Conservation (phyloP, 2,888 invertebrate genomes). For the Terebella lapidaria region DNA sequence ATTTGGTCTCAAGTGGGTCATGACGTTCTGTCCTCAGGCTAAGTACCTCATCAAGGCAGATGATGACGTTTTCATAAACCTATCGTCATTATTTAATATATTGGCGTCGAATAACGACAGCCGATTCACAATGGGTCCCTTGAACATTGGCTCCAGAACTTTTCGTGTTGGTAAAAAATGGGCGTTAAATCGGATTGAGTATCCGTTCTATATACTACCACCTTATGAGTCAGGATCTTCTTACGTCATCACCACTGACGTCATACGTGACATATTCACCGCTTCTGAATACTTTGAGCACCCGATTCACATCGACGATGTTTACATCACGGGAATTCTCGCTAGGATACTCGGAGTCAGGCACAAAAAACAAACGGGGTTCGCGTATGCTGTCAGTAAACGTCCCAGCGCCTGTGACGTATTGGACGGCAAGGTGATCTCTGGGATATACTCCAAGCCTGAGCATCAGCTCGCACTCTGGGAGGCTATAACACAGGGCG, state of each 20-base stretch:
- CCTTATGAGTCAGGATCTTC: conserved; percentile 25
- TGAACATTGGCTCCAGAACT: conserved; percentile 16
- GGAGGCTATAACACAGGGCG: no score
- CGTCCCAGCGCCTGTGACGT: conserved; percentile 19
- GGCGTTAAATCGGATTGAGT: conserved; percentile 15
- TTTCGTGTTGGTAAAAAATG: conserved; percentile 20
- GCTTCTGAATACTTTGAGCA: conserved; percentile 21
- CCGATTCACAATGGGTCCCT: conserved; percentile 23
- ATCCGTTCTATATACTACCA: conserved; percentile 21
- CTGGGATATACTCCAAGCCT: no score
- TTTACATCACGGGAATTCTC: conserved; percentile 28
- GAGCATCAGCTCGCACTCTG: no score
- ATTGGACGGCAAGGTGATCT: conserved; percentile 11
- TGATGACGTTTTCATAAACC: conserved; percentile 27
- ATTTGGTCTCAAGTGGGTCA: conserved; percentile 23
- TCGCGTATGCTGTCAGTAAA: conserved; percentile 22
- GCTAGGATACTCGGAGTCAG: conserved; percentile 21
- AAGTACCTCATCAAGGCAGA: conserved; percentile 26
- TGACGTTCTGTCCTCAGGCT: conserved; percentile 15
- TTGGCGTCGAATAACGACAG: conserved; percentile 8
- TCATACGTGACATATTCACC: conserved; percentile 15
- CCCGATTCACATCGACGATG: conserved; percentile 26
- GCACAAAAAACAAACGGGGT: conserved; percentile 20
- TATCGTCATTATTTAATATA: conserved; percentile 17
- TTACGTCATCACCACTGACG: conserved; percentile 25